Evolutionary conservation across 64 coral and sea anemone genomes (phyloP).

Genomic region (Stichodactyla mertensii): DNA sequence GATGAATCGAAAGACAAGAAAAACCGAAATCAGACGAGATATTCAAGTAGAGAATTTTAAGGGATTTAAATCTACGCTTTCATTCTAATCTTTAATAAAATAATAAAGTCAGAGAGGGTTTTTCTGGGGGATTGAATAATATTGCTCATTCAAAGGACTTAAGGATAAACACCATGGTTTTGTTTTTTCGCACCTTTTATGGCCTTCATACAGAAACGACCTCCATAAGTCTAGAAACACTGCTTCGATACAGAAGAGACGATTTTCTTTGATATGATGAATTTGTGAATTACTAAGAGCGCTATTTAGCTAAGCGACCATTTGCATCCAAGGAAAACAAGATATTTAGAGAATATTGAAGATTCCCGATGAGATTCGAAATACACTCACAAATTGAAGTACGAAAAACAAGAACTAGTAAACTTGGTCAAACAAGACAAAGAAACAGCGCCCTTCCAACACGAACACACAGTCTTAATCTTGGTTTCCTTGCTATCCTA

Average conservation of each 20-base stretch:
- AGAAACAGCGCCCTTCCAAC: not conserved
- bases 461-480: not conserved
- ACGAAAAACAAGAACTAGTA: not conserved
- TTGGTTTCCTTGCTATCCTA: not conserved
- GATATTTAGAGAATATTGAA: not conserved
- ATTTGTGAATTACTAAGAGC: not conserved
- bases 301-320: slow-evolving; percentile 18
- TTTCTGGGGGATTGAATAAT: not conserved
- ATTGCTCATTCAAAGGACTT: slow-evolving; percentile 10
- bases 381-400: not conserved
- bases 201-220: not conserved
- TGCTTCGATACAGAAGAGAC: not conserved
- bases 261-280: not conserved
- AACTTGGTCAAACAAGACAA: not conserved
- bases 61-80: not conserved
- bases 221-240: not conserved
- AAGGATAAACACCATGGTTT: not conserved
- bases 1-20: not conserved
- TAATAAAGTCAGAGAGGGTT: not conserved
- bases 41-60: not conserved
- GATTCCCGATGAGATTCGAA: not conserved
- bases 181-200: slow-evolving; percentile 16
- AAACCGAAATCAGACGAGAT: not conserved
- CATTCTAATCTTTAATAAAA: not conserved
- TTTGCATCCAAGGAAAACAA: slow-evolving; percentile 27